Base-by-base conservation (phyloP, 2,113 vertebrate genomes). In the Oriolus oriolus region DNA sequence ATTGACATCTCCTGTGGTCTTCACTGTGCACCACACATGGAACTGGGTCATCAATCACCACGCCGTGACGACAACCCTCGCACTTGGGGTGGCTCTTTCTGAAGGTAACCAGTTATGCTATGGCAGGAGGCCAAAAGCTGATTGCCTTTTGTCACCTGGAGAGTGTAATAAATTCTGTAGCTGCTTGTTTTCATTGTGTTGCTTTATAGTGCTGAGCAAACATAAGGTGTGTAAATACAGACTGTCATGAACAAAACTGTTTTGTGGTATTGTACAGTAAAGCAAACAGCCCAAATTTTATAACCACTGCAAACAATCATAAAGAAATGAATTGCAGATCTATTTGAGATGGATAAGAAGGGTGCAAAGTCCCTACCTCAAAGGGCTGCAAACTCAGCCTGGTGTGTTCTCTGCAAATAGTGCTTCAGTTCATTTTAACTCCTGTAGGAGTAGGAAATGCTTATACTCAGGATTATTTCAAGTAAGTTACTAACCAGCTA, bases 161-260 rank as follows among this genome's bases (percentile, higher is more conserved):
- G 49, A 57, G 22, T 27, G 41, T 50, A 59, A 78, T 45, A 83
- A 94, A 73, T 76, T 23, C 59, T 30, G 23, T 33, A 65, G 71
- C 63, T 69, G 20, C 65, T 49, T 42, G 26, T 56, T 96, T 81
- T 91, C 45, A 6, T 53, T 33, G 37, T 71, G 22, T 64, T 79
- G 60, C 50, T 94, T 87, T 64, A 76, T 8, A 53, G 16, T 17
- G 11, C 74, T 84, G 49, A 76, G 52, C 44, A 81, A 95, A 89
- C 22, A 31, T 23, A 15, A 81, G 28, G 23, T 74, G 21, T 66
- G 52, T 70, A 84, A 86, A 78, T 31, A 33, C 0, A 71, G 31
- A 47, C 35, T 50, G 65, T 22, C 7, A 1, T 13, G 61, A 64
- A 61, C 30, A 73, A 71, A 89, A 78, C 28, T 41, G 15, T 3